Evolutionary conservation across 2,888 invertebrate species (phyloP).

Genomic region (Philereme vetulata): DNA sequence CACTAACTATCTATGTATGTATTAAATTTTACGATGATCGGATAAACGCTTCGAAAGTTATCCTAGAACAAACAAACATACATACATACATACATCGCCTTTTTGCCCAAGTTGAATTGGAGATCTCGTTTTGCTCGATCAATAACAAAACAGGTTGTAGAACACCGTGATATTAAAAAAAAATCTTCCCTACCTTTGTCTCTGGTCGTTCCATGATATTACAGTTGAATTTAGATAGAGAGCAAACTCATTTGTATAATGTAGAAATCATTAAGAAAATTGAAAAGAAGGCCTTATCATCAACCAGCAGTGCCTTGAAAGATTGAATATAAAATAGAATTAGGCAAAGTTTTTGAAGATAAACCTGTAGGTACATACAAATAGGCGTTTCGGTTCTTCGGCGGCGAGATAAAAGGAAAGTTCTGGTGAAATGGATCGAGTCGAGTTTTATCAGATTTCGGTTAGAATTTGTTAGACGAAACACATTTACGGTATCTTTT

Average conservation of each 20-base stretch:
- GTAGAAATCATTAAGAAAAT: slow-evolving; percentile 35
- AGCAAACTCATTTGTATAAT: slow-evolving; percentile 31
- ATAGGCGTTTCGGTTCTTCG: slow-evolving; percentile 41
- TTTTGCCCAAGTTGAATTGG: too few species aligned
- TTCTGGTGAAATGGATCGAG: slow-evolving; percentile 42
- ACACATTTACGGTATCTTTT: slow-evolving; percentile 45
- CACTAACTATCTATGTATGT: too few species aligned
- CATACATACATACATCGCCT: too few species aligned
- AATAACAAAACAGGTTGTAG: too few species aligned
- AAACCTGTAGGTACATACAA: slow-evolving; percentile 38
- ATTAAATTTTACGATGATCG: too few species aligned
- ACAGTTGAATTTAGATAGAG: slow-evolving; percentile 7
- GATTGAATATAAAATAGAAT: slow-evolving; percentile 46
- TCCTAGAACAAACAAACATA: too few species aligned
- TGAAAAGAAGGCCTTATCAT: slow-evolving; percentile 41
- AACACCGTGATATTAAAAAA: too few species aligned
- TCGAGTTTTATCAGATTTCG: slow-evolving; percentile 51
- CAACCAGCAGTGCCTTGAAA: slow-evolving; percentile 40
- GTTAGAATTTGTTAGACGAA: slow-evolving; percentile 46
- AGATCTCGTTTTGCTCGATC: too few species aligned
- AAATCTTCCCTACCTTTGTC: too few species aligned
- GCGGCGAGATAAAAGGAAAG: slow-evolving; percentile 43
- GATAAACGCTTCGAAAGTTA: too few species aligned
- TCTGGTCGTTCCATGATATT: background rate
- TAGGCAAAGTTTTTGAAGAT: slow-evolving; percentile 40